Evolutionary conservation across 1,140 invertebrate species (phyloP).

Genomic region (Apis florea): DNA sequence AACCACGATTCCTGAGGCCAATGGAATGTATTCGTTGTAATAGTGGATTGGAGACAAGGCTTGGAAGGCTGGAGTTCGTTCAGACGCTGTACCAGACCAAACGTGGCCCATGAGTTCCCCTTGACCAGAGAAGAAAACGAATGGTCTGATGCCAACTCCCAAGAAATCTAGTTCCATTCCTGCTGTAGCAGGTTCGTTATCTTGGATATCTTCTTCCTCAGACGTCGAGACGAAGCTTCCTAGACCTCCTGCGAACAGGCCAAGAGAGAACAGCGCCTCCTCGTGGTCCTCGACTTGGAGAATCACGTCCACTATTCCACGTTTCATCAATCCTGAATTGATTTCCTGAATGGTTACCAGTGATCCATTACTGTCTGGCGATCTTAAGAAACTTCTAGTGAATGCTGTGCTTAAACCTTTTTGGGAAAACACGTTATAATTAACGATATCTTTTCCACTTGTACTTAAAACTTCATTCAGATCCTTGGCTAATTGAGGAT

Average conservation of each 20-base stretch:
- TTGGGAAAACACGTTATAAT: constrained; percentile 85
- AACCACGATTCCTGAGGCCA: constrained; percentile 88
- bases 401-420: constrained; percentile 88
- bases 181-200: constrained; percentile 86
- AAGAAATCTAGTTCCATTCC: constrained; percentile 92
- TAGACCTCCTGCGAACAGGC: constrained; percentile 90
- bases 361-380: constrained; percentile 84
- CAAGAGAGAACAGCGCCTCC: constrained; percentile 83
- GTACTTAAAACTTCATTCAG: constrained; percentile 75
- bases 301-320: constrained; percentile 87
- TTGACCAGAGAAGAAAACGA: constrained; percentile 92
- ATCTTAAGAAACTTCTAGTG: constrained; percentile 82
- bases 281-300: constrained; percentile 81
- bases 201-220: constrained; percentile 73
- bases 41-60: constrained; percentile 88
- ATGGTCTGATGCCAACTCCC: constrained; percentile 89
- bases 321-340: constrained; percentile 86
- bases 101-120: constrained; percentile 94
- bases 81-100: constrained; percentile 91
- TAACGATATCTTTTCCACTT: constrained; percentile 80
- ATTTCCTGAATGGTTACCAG: constrained; percentile 89
- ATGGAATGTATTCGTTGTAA: constrained; percentile 84
- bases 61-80: constrained; percentile 91
- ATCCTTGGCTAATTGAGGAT: constrained; percentile 76
- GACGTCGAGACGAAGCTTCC: constrained; percentile 84